A percentile compares a stretch with the other conserved stretches of the same genome.
Conservation (phyloP, 1,140 invertebrate genomes). For the Chrysoperla carnea region DNA sequence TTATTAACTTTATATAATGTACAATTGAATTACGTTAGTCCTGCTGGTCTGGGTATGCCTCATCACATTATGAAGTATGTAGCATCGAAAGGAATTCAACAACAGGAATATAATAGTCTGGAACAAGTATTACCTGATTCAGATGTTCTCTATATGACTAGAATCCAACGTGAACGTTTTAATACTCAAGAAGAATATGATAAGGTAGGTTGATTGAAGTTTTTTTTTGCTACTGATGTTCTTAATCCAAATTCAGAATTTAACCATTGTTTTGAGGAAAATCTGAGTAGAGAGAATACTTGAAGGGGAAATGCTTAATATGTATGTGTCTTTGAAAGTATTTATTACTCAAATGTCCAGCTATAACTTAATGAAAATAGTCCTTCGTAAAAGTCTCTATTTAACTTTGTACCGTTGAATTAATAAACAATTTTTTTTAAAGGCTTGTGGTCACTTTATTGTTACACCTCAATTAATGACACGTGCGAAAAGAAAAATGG, state of each 20-base stretch:
- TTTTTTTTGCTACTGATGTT: slow-evolving; percentile 1
- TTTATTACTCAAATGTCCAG: no score
- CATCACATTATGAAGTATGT: slow-evolving; percentile 66
- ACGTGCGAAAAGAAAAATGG: slow-evolving; percentile 78
- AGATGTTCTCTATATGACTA: slow-evolving; percentile 95
- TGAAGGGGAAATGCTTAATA: no score
- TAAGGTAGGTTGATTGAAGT: slow-evolving; percentile 34
- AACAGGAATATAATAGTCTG: slow-evolving; percentile 53
- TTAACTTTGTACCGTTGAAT: no score
- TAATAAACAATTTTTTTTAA: slow-evolving; percentile 16
- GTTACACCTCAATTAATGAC: slow-evolving; percentile 94
- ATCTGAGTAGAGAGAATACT: no score
- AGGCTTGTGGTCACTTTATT: slow-evolving; percentile 73
- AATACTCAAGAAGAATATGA: slow-evolving; percentile 68
- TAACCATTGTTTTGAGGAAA: no score
- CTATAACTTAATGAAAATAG: no score
- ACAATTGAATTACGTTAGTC: slow-evolving; percentile 77
- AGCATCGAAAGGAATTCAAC: slow-evolving; percentile 52
- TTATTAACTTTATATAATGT: slow-evolving; percentile 83
- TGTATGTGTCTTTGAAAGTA: no score
- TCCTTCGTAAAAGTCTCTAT: no score
- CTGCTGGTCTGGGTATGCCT: slow-evolving; percentile 78
- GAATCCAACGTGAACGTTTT: slow-evolving; percentile 94
- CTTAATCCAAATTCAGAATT: no score
- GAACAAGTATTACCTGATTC: slow-evolving; percentile 80